Evolutionary conservation across 2,888 invertebrate genomes (phyloP).

Genomic region (Ctenicera cuprea): DNA sequence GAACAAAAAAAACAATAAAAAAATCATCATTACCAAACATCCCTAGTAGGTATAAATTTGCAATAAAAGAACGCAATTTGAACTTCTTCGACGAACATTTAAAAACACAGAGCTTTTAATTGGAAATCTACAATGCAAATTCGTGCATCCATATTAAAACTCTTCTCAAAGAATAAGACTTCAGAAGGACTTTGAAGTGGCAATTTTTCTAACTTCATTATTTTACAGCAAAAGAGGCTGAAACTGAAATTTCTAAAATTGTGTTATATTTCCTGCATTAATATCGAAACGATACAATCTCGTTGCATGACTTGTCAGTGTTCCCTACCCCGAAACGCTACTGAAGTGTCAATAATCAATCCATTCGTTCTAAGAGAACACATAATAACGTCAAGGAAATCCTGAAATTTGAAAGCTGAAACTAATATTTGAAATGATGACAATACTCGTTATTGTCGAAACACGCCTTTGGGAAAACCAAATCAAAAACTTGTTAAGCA

Average conservation of each 20-base stretch:
- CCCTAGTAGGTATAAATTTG: background rate
- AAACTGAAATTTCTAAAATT: background rate
- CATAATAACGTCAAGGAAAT: background rate
- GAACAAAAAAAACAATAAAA: background rate
- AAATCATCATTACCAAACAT: background rate
- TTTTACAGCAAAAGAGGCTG: background rate
- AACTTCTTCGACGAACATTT: background rate
- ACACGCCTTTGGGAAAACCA: background rate
- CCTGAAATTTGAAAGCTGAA: background rate
- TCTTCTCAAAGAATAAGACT: conserved; percentile 2
- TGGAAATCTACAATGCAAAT: background rate
- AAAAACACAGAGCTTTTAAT: background rate
- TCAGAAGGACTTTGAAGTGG: conserved; percentile 3
- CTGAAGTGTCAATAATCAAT: conserved; percentile 16
- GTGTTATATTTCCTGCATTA: background rate
- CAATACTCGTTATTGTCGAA: background rate
- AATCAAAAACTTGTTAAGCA: background rate
- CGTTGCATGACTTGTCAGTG: conserved; percentile 12
- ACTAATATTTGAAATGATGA: background rate
- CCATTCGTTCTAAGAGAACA: background rate
- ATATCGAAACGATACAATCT: background rate
- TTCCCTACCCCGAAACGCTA: background rate
- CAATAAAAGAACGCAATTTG: background rate
- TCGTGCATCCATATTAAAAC: conserved; percentile 1
- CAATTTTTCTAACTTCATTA: conserved; percentile 12